Base-by-base conservation (phyloP, 2,797 vertebrate species). In the Spinus olivaceus region DNA sequence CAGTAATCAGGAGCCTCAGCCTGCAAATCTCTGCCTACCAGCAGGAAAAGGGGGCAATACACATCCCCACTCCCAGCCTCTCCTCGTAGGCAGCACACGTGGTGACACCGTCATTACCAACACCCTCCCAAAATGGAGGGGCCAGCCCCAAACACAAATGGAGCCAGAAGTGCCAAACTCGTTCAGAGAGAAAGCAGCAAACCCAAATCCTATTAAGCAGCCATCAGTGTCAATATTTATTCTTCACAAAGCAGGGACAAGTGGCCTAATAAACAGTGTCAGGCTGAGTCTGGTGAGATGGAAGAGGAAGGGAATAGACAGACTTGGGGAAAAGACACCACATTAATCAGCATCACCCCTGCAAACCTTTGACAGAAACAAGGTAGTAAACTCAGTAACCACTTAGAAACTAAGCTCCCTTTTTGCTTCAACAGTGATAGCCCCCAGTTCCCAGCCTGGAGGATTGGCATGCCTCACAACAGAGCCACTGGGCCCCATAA, bases 181-280 rank as follows among this genome's bases (percentile, higher is more conserved):
- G 4, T 56, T 39, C 6, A 5, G 53, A 82, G 67, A 73, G 44
- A 2, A 17, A 93, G 73, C 28, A 80, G 73, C 78, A 88, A 94
- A 92, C 61, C 27, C 85, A 95, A 97, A 97, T 97, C 93, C 94
- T 93, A 92, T 95, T 95, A 97, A 91, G 90, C 46, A 95, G 67
- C 63, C 90, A 93, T 96, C 89, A 92, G 54, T 74, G 92, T 96
- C 97, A 89, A 88, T 63, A 83, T 78, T 94, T 96, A 93, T 95
- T 97, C 81, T 87, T 93, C 92, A 91, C 39, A 73, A 93, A 71
- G 76, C 86, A 84, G 61, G 39, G 67, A 92, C 84, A 73, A 79
- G 90, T 59, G 87, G 73, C 65, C 91, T 95, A 97, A 96, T 86
- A 88, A 91, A 86, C 25, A 71, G 66, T 85, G 82, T 91, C 95